Percentiles rank a stretch among this genome's conserved stretches.
Evolutionary conservation across 2,113 vertebrate species (phyloP).

Genomic region (Prinia subflava): DNA sequence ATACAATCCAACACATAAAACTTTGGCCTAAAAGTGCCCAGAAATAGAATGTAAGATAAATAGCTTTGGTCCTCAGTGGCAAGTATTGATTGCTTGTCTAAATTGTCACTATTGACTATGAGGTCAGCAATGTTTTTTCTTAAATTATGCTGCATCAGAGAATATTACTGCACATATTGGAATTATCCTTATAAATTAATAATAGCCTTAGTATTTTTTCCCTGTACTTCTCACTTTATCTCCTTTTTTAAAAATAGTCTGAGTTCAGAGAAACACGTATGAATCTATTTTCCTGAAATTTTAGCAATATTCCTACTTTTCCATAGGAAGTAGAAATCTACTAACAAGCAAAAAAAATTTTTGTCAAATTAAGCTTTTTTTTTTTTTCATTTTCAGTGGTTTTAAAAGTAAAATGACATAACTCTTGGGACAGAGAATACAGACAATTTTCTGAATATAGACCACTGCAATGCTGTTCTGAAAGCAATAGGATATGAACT

Average conservation of each 20-base stretch:
- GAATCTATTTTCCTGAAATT: not conserved
- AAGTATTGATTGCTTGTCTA: not conserved
- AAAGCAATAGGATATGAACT: not conserved
- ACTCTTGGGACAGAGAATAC: not conserved
- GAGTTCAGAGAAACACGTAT: not conserved
- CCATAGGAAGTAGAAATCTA: not conserved
- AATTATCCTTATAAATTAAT: not conserved
- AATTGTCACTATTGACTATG: not conserved
- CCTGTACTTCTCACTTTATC: not conserved
- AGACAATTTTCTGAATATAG: not conserved
- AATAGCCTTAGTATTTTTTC: not conserved
- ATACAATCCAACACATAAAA: not conserved
- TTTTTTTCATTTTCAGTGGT: not conserved
- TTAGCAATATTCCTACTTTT: not conserved
- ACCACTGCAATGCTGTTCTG: not conserved
- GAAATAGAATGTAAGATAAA: not conserved
- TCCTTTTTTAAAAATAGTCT: not conserved
- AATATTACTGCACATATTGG: not conserved
- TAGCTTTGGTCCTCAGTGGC: not conserved
- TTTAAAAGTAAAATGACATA: not conserved
- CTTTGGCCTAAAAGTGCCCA: not conserved
- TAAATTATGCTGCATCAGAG: not conserved
- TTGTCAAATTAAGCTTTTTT: not conserved
- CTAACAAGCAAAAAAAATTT: not conserved
- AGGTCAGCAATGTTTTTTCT: not conserved